Evolutionary conservation across 2,797 vertebrate species (phyloP).

Genomic region (Moxostoma hubbsi): DNA sequence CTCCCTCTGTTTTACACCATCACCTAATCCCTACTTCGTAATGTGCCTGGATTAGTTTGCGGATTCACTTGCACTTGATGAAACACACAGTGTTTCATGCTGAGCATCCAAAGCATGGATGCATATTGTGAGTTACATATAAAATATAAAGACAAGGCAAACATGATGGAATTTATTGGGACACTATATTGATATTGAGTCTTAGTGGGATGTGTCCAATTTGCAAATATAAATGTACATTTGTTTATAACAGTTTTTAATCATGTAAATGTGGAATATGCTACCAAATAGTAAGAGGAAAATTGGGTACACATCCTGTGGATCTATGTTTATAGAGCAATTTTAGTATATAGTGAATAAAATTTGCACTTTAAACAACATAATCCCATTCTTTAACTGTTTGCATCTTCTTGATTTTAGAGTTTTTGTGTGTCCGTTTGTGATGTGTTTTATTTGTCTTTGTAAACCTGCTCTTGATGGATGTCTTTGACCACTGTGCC

Average conservation of each 20-base stretch:
- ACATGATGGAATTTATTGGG: conserved; percentile 1
- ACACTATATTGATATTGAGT: neutral
- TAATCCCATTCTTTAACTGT: too few species aligned
- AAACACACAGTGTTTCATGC: conserved; percentile 52
- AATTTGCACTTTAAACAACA: too few species aligned
- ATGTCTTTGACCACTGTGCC: too few species aligned
- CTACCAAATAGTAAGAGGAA: neutral
- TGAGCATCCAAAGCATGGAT: conserved; percentile 6
- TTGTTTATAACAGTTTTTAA: neutral
- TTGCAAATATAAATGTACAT: too few species aligned
- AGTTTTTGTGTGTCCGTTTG: too few species aligned
- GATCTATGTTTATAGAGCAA: too few species aligned
- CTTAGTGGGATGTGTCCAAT: neutral
- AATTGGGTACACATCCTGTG: neutral
- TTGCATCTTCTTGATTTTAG: too few species aligned
- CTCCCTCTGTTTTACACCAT: conserved; percentile 16
- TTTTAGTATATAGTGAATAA: too few species aligned
- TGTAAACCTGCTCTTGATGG: too few species aligned
- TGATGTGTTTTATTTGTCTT: too few species aligned
- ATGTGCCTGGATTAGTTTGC: conserved; percentile 59
- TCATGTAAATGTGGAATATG: neutral
- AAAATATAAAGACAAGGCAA: neutral
- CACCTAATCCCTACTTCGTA: conserved; percentile 57
- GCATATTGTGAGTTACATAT: too few species aligned
- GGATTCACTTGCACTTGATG: conserved; percentile 61